phyloP scores from a whole-genome alignment of 2,888 invertebrate species.

The Epirrita christyi region DNA sequence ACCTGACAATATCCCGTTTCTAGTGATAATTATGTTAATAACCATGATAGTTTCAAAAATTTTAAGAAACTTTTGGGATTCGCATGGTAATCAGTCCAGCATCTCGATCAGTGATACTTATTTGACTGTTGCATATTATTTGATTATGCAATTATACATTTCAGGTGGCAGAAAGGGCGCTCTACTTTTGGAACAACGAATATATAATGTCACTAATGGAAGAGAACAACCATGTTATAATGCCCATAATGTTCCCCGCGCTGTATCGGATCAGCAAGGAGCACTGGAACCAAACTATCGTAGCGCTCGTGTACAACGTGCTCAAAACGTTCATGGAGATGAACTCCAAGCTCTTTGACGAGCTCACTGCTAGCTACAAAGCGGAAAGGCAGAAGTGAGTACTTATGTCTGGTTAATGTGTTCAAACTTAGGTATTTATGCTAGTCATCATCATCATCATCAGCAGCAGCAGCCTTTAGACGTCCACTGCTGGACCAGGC shows the following conservation, averaged over 20 bases:
- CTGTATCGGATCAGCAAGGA: slow-evolving; percentile 99
- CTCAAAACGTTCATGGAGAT: slow-evolving; percentile 99
- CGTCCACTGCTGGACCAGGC: too few species aligned
- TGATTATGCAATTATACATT: slow-evolving; percentile 34
- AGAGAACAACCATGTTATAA: slow-evolving; percentile 98
- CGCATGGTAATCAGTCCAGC: too few species aligned
- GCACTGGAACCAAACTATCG: slow-evolving; percentile 99
- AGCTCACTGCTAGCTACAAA: slow-evolving; percentile 99
- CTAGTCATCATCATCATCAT: too few species aligned
- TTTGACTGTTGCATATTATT: too few species aligned
- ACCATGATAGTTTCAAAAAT: too few species aligned
- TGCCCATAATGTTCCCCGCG: slow-evolving; percentile 99
- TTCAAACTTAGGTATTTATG: too few species aligned
- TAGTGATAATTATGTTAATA: too few species aligned
- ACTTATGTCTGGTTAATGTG: not conserved
- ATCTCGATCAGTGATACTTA: too few species aligned
- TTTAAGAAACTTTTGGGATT: too few species aligned
- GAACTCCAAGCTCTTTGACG: slow-evolving; percentile 99
- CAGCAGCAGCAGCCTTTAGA: too few species aligned
- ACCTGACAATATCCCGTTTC: too few species aligned
- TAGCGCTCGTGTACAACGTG: slow-evolving; percentile 99
- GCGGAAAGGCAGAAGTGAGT: slow-evolving; percentile 99
- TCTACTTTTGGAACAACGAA: slow-evolving; percentile 99
- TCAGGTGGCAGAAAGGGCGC: slow-evolving; percentile 98
- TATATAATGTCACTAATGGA: slow-evolving; percentile 99